Conservation (phyloP, 2,888 invertebrate species). For the Myathropa florea region DNA sequence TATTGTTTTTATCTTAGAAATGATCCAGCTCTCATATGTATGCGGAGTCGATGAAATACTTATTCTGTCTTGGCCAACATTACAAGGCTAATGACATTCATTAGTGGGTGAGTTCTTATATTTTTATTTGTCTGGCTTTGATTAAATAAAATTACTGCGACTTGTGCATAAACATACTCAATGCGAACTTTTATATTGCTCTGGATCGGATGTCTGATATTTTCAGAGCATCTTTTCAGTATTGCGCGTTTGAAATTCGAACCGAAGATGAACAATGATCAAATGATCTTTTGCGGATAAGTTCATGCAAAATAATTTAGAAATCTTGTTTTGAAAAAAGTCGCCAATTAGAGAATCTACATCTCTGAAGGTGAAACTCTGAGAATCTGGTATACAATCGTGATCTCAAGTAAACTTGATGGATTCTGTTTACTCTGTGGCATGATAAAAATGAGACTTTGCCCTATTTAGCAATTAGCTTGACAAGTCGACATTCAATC, state of each 20-base stretch:
- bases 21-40: not conserved
- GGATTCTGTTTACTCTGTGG: not conserved
- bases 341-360: not conserved
- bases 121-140: not conserved
- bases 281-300: too few relatives aligned
- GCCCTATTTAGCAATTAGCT: not conserved
- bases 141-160: not conserved
- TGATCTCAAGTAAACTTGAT: not conserved
- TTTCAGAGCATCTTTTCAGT: not conserved
- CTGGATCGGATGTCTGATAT: not conserved
- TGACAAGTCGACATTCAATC: not conserved
- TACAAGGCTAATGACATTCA: slow-evolving; percentile 10
- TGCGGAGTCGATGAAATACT: not conserved
- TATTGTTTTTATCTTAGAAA: not conserved
- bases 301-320: not conserved
- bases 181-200: not conserved
- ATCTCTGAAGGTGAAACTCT: not conserved
- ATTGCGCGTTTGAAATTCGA: not conserved
- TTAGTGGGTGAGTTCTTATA: not conserved
- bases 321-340: not conserved
- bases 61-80: not conserved
- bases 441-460: not conserved
- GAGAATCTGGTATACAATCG: not conserved
- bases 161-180: not conserved
- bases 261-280: too few relatives aligned